Conservation (phyloP, 2,113 vertebrate species). For the Rhinogobius similis region DNA sequence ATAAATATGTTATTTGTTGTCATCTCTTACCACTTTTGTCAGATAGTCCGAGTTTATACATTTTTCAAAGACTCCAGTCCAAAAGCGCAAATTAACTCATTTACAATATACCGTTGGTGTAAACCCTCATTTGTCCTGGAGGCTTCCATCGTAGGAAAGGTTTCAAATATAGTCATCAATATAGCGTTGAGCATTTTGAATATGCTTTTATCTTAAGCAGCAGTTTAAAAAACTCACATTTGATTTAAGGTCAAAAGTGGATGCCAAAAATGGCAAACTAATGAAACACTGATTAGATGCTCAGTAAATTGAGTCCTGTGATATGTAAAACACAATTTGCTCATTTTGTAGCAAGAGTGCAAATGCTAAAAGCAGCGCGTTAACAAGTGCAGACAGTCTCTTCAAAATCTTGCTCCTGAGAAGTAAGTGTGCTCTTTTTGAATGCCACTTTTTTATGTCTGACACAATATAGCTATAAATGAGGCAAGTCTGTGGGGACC, state of each 20-base stretch:
- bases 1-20: too few relatives aligned
- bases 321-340: background rate
- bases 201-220: too few relatives aligned
- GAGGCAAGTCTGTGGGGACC: conserved; percentile 11
- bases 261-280: background rate
- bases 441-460: background rate
- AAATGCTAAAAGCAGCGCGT: background rate
- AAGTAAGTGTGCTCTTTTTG: conserved; percentile 1
- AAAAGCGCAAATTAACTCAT: too few relatives aligned
- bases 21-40: too few relatives aligned
- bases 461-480: conserved; percentile 13
- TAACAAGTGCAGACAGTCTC: background rate
- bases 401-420: background rate
- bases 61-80: too few relatives aligned
- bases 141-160: too few relatives aligned
- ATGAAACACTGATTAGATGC: conserved; percentile 7
- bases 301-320: background rate
- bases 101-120: too few relatives aligned
- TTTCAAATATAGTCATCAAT: too few relatives aligned
- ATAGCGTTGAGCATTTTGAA: too few relatives aligned
- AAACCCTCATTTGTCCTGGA: too few relatives aligned
- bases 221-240: background rate
- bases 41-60: too few relatives aligned
- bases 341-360: background rate
- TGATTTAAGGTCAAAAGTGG: conserved; percentile 3